Percentiles rank a stretch among this genome's conserved stretches.
Evolutionary conservation across 2,797 vertebrate species (phyloP).

Genomic region (Staurois parvus): DNA sequence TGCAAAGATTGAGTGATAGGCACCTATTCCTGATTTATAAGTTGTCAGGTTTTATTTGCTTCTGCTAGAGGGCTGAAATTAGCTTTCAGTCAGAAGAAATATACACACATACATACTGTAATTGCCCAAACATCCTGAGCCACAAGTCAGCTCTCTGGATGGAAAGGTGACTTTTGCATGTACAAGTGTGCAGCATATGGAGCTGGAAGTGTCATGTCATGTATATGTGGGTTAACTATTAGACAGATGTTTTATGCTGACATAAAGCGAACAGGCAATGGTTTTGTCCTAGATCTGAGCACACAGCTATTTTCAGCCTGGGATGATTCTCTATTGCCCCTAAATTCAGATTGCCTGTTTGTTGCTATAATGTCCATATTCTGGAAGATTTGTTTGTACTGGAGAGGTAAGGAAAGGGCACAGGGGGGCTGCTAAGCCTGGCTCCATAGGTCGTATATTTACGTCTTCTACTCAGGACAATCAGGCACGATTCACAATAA

Average conservation of each 20-base stretch:
- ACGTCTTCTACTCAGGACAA: constrained; percentile 12
- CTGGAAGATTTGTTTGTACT: constrained; percentile 12
- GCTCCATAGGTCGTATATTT: constrained; percentile 37
- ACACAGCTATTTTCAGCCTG: constrained; percentile 33
- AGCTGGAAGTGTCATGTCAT: not conserved
- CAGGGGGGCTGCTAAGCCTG: constrained; percentile 9
- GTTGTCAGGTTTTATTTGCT: constrained; percentile 52
- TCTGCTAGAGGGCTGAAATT: constrained; percentile 56
- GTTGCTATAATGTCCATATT: constrained; percentile 15
- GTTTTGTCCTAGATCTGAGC: constrained; percentile 40
- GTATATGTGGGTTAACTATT: constrained; percentile 26
- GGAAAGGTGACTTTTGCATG: constrained; percentile 42
- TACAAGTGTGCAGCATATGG: constrained; percentile 24
- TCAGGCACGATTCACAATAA: constrained; percentile 45
- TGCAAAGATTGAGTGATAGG: constrained; percentile 59
- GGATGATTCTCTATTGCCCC: not conserved
- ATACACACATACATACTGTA: constrained; percentile 43
- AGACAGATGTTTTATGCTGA: constrained; percentile 23
- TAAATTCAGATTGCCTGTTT: constrained; percentile 16
- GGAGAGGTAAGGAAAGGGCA: not conserved
- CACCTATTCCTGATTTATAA: constrained; percentile 52
- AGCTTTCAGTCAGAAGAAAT: constrained; percentile 53
- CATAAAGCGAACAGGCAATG: not conserved
- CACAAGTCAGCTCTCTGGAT: constrained; percentile 44
- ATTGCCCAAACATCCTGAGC: constrained; percentile 54